Evolutionary conservation across 2,113 vertebrate genomes (phyloP).

Genomic region (Steatornis caripensis): DNA sequence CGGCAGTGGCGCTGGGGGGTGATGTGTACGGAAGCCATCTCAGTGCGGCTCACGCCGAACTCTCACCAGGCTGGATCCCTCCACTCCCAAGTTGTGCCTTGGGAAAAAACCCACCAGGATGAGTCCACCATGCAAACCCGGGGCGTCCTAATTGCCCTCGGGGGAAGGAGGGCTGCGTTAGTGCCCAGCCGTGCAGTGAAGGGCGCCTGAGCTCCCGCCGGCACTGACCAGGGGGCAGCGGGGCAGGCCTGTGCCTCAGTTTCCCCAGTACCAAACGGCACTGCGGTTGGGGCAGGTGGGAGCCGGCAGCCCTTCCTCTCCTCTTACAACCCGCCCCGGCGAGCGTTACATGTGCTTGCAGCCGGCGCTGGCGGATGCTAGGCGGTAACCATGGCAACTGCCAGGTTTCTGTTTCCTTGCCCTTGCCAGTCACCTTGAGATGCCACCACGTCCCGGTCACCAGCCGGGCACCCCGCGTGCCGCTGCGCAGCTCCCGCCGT

Average conservation of each 20-base stretch:
- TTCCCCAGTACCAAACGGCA: accelerated
- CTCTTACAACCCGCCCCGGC: background rate
- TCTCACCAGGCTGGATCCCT: background rate
- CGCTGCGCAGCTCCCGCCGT: too few relatives aligned
- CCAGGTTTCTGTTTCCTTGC: constrained; percentile 41
- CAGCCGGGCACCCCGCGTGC: accelerated
- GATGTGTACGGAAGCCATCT: background rate
- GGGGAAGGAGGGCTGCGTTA: background rate
- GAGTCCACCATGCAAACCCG: background rate
- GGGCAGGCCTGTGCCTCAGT: background rate
- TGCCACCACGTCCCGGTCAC: background rate
- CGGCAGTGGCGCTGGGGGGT: accelerated
- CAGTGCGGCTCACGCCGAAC: background rate
- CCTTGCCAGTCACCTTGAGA: constrained; percentile 52
- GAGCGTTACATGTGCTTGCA: background rate
- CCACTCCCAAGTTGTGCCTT: background rate
- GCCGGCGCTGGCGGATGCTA: background rate
- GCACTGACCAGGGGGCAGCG: accelerated
- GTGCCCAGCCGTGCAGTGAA: accelerated
- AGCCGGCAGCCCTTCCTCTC: background rate
- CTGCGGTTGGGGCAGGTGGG: background rate
- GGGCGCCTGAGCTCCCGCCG: accelerated
- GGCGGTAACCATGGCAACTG: constrained; percentile 46
- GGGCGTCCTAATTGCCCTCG: accelerated
- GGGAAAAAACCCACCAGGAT: background rate